Evolutionary conservation across 2,113 vertebrate species (phyloP), one percentile per base, ranked within the genome.

Genomic region (Apeltes quadracus): DNA sequence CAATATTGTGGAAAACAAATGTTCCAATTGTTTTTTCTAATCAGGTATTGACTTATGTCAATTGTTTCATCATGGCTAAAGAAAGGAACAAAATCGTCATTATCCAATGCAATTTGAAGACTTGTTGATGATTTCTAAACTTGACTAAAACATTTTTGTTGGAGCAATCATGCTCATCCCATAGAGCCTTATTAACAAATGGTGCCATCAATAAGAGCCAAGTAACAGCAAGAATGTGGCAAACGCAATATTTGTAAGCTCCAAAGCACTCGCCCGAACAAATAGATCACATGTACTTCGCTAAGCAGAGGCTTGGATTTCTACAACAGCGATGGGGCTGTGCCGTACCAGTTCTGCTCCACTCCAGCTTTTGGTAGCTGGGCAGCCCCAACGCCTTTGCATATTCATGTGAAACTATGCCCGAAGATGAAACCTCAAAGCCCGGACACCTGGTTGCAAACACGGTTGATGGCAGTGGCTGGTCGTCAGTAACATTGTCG

Each of bases 21-120:
- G 75, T 51, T 61, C 29, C 72, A 76, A 89, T 83, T 84, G 86
- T 88, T 88, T 82, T 70, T 32, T 72, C 54, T 79, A 74, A 86
- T 86, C 69, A 81, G 74, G 87, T 81, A 73, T 81, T 75, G 54
- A 83, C 76, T 83, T 51, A 51, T 73, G 59, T 74, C 54, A 76
- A 85, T 68, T 73, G 61, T 72, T 25, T 54, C 25, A 68, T 65
- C 48, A 51, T 53, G 76, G 65, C 72, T 61, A 25, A 67, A 3
- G 43, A 55, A 81, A 38, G 3, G 27, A 20, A 27, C 11, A 63
- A 62, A 27, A 61, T 32, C 29, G 0, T 32, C 29, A n/a, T n/a
- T 32, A 32, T 32, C 29, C 3, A 32, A 32, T 32, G n/a, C n/a
- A n/a, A n/a, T n/a, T n/a, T n/a, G n/a, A n/a, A n/a, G n/a, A n/a